Conservation (phyloP, 2,113 vertebrate genomes). For the Jaculus jaculus region DNA sequence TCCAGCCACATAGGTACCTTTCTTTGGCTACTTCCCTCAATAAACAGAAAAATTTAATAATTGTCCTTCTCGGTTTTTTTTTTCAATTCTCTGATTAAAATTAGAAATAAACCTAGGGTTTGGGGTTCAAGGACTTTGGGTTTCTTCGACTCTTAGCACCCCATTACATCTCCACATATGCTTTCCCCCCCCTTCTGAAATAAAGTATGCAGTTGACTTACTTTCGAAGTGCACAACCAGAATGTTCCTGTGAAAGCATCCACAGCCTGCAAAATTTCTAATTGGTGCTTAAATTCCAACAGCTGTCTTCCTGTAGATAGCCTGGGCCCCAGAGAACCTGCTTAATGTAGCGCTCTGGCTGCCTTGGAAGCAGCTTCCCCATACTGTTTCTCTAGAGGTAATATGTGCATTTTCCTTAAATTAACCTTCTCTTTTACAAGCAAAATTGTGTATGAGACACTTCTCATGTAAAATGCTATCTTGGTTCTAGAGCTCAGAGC, state of each 20-base stretch:
- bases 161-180: too few species aligned
- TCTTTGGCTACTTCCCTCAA: too few species aligned
- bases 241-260: constrained; percentile 44
- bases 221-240: constrained; percentile 54
- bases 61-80: neutral
- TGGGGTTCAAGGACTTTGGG: too few species aligned
- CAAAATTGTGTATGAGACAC: constrained; percentile 13
- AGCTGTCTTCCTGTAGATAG: constrained; percentile 48
- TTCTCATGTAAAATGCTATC: constrained; percentile 20
- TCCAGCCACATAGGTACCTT: too few species aligned
- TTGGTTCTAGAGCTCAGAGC: constrained; percentile 27
- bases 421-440: constrained; percentile 62
- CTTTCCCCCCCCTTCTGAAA: neutral
- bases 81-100: too few species aligned
- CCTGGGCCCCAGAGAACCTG: neutral
- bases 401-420: constrained; percentile 54
- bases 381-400: constrained; percentile 18
- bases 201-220: constrained; percentile 37
- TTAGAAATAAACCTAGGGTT: too few species aligned
- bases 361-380: constrained; percentile 27
- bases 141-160: too few species aligned
- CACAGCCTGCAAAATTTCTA: constrained; percentile 59
- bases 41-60: too few species aligned
- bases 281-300: constrained; percentile 66
- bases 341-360: neutral